Conservation (phyloP, 2,113 vertebrate species). For the Dicerorhinus sumatrensis region DNA sequence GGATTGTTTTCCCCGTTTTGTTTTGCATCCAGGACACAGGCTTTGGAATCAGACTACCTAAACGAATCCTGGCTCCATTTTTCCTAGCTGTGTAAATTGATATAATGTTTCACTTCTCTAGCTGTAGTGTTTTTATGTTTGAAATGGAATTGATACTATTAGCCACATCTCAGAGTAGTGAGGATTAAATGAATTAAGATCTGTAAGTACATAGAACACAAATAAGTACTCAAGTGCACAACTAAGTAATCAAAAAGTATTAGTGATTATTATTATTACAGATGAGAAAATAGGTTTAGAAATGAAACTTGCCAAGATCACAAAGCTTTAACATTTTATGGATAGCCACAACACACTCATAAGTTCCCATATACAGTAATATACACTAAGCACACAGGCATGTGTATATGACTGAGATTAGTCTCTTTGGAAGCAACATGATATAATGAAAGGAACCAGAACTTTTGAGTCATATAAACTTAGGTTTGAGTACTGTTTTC, state of each 20-base stretch:
- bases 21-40: not conserved
- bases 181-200: slow-evolving; percentile 40
- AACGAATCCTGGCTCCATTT: not conserved
- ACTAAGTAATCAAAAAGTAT: not conserved
- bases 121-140: not conserved
- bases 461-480: slow-evolving; percentile 37
- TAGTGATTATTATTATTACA: slow-evolving; percentile 16
- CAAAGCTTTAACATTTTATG: not conserved
- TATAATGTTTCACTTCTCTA: slow-evolving; percentile 16
- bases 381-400: not conserved
- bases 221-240: not conserved
- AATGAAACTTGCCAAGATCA: not conserved
- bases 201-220: not conserved
- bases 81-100: slow-evolving; percentile 4
- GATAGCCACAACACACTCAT: not conserved
- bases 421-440: not conserved
- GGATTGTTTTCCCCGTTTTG: not conserved
- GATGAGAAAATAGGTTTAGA: slow-evolving; percentile 34
- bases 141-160: slow-evolving; percentile 16
- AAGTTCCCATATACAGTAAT: not conserved
- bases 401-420: not conserved
- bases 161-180: not conserved
- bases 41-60: slow-evolving; percentile 27
- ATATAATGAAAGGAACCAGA: slow-evolving; percentile 13
- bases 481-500: slow-evolving; percentile 35